phyloP scores from a whole-genome alignment of 1,140 invertebrate species.

The Hesperophylax magnus region DNA sequence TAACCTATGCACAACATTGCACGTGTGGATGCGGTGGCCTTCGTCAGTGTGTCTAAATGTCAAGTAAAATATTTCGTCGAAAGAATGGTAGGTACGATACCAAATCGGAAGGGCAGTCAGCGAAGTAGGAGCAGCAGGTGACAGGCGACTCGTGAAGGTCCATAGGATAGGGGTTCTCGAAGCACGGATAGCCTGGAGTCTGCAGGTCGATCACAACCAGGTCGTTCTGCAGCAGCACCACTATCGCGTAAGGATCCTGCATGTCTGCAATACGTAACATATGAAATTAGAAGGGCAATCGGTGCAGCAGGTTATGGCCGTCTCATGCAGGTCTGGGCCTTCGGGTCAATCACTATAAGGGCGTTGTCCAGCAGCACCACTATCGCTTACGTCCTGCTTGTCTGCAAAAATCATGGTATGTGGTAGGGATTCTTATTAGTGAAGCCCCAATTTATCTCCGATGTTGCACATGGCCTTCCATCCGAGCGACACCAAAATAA shows the following conservation, averaged over 20 bases:
- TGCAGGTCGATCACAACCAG: slow-evolving; percentile 97
- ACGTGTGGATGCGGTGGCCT: too few relatives aligned
- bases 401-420: slow-evolving; percentile 68
- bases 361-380: too few relatives aligned
- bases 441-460: too few relatives aligned
- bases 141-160: slow-evolving; percentile 98
- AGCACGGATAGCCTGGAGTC: slow-evolving; percentile 96
- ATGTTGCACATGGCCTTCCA: too few relatives aligned
- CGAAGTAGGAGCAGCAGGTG: slow-evolving; percentile 95
- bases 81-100: slow-evolving; percentile 69
- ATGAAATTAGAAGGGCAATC: too few relatives aligned
- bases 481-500: too few relatives aligned
- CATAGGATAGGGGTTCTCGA: slow-evolving; percentile 99
- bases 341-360: too few relatives aligned
- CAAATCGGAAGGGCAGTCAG: slow-evolving; percentile 97
- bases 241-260: slow-evolving; percentile 97
- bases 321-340: too few relatives aligned
- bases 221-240: slow-evolving; percentile 97
- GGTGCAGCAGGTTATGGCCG: too few relatives aligned
- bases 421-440: slow-evolving; percentile 94
- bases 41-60: too few relatives aligned
- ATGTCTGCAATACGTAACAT: slow-evolving; percentile 78
- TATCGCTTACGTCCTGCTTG: slow-evolving; percentile 72
- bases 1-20: too few relatives aligned
- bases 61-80: background rate